Conservation (phyloP, 2,888 invertebrate species). For the Coelopa pilipes region DNA sequence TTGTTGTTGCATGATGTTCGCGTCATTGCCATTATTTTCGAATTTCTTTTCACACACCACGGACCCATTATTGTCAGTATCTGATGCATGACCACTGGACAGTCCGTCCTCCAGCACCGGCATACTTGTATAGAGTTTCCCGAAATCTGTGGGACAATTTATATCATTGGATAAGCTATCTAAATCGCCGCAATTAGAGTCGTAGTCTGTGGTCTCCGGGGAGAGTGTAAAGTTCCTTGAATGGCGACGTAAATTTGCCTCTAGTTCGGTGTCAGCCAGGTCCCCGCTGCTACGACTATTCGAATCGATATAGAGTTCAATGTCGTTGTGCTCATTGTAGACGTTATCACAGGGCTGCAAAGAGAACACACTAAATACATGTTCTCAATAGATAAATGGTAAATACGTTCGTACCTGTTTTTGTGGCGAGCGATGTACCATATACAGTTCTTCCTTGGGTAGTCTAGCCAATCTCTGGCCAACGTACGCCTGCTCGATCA, state of each 20-base stretch:
- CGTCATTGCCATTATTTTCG: constrained; percentile 42
- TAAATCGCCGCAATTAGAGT: constrained; percentile 86
- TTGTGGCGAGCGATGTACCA: constrained; percentile 62
- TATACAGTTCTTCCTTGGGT: constrained; percentile 64
- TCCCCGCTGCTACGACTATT: constrained; percentile 66
- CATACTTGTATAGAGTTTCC: constrained; percentile 80
- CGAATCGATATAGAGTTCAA: constrained; percentile 66
- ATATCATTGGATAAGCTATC: constrained; percentile 73
- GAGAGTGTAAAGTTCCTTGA: constrained; percentile 89
- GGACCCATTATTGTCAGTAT: constrained; percentile 82
- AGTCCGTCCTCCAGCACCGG: constrained; percentile 94
- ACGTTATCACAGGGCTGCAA: constrained; percentile 50
- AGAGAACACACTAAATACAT: neutral
- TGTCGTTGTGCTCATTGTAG: constrained; percentile 64
- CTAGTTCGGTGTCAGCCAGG: constrained; percentile 62
- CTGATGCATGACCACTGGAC: constrained; percentile 93
- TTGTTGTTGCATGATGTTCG: constrained; percentile 36
- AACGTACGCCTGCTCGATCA: constrained; percentile 64
- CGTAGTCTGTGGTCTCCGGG: constrained; percentile 93
- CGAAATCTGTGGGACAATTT: constrained; percentile 70
- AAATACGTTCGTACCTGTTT: constrained; percentile 58
- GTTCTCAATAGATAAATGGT: neutral
- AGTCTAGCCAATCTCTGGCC: constrained; percentile 66
- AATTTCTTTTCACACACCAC: constrained; percentile 53
- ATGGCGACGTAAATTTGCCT: constrained; percentile 67